Conservation (phyloP, 2,113 vertebrate genomes). For the Amblyopsis rosae region DNA sequence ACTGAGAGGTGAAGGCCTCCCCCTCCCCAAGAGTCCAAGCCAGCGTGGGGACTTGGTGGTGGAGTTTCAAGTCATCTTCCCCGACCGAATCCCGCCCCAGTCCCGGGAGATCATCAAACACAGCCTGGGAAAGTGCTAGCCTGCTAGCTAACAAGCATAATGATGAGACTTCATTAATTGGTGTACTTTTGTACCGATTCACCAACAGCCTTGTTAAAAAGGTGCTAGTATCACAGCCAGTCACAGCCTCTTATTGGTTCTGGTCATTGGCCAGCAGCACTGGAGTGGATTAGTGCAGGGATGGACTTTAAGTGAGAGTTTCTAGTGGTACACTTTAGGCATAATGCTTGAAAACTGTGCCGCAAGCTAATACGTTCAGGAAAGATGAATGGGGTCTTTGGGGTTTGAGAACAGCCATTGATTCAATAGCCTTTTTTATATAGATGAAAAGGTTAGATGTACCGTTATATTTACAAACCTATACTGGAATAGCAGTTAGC, state of each 20-base stretch:
- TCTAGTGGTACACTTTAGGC: conserved; percentile 32
- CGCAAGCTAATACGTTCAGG: conserved; percentile 35
- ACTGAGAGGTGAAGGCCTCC: conserved; percentile 92
- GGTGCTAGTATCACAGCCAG: conserved; percentile 63
- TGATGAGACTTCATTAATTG: conserved; percentile 24
- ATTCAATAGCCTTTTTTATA: conserved; percentile 46
- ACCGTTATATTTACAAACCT: conserved; percentile 62
- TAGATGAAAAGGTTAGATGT: conserved; percentile 41
- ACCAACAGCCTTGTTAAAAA: conserved; percentile 48
- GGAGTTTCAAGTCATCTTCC: conserved; percentile 97
- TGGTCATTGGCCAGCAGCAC: conserved; percentile 31
- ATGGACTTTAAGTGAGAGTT: conserved; percentile 11
- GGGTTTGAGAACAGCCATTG: conserved; percentile 50
- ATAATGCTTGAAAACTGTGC: conserved; percentile 33
- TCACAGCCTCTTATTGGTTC: conserved; percentile 60
- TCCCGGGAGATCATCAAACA: conserved; percentile 96
- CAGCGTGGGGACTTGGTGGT: conserved; percentile 94
- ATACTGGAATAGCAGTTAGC: conserved; percentile 56
- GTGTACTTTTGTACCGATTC: conserved; percentile 32
- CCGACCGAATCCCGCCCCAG: conserved; percentile 94
- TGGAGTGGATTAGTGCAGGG: conserved; percentile 28
- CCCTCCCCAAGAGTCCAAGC: conserved; percentile 87
- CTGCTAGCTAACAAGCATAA: background rate
- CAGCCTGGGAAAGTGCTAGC: conserved; percentile 83
- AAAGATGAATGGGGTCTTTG: conserved; percentile 44